These are phyloP conservation scores for Drosophila pseudoananassae DNA, from an alignment of 1,140 invertebrate species.

Conservation along the genomic window DNA sequence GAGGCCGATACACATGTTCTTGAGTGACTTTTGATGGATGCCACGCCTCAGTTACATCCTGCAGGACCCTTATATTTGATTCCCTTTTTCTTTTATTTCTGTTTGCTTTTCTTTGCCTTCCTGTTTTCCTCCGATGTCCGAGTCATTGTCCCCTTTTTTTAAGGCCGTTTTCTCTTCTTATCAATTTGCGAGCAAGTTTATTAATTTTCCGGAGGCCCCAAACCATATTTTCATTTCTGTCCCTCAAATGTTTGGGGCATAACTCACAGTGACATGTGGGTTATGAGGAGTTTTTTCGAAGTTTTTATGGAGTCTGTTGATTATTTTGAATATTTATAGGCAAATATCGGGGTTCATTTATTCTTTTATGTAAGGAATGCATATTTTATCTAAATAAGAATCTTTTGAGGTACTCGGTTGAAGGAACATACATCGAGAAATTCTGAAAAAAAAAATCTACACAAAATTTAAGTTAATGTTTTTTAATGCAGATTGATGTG, in stretches of 20 bases:
- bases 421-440: too few species aligned
- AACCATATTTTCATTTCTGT: conserved; percentile 27
- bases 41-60: conserved; percentile 54
- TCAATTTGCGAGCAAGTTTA: conserved; percentile 70
- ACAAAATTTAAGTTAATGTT: too few species aligned
- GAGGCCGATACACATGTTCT: conserved; percentile 58
- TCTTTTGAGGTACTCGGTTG: neutral
- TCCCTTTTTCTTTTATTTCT: conserved; percentile 14
- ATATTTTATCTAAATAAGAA: too few species aligned
- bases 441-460: too few species aligned
- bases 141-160: conserved; percentile 31
- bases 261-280: conserved; percentile 53
- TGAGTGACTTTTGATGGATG: conserved; percentile 66
- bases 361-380: too few species aligned
- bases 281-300: conserved; percentile 17
- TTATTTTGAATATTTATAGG: neutral
- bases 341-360: too few species aligned
- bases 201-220: conserved; percentile 60
- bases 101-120: conserved; percentile 27
- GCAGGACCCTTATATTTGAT: conserved; percentile 39
- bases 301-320: conserved; percentile 11
- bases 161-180: conserved; percentile 54
- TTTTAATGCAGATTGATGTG: too few species aligned
- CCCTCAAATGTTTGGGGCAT: conserved; percentile 36
- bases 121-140: conserved; percentile 4